phyloP scores from a whole-genome alignment of 2,797 vertebrate genomes.

The Amblyopsis hoosieri region DNA sequence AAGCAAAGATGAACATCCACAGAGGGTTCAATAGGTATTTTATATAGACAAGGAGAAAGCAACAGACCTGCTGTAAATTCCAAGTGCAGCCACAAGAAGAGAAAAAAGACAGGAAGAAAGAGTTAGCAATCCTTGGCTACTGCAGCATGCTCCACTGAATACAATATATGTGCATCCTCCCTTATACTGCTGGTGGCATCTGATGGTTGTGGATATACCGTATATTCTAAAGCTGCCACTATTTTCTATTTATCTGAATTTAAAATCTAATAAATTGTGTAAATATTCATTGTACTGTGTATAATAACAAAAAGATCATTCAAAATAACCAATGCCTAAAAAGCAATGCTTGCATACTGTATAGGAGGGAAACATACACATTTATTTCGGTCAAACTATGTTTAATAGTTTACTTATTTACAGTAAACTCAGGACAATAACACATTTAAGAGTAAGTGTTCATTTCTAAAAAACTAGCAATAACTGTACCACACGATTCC shows the following conservation, averaged over 20 bases:
- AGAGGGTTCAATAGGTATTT: slow-evolving; percentile 5
- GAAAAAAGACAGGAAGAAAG: slow-evolving; percentile 26
- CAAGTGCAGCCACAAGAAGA: slow-evolving; percentile 67
- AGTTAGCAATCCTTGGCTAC: slow-evolving; percentile 36
- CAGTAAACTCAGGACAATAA: slow-evolving; percentile 9
- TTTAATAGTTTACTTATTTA: not conserved
- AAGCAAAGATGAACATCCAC: slow-evolving; percentile 19
- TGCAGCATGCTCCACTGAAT: not conserved
- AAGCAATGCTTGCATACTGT: not conserved
- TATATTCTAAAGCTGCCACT: too few relatives aligned
- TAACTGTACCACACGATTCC: not conserved
- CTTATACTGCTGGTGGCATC: not conserved
- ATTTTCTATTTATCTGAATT: too few relatives aligned
- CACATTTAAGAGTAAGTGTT: slow-evolving; percentile 14
- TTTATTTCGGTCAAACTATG: slow-evolving; percentile 9
- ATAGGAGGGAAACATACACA: not conserved
- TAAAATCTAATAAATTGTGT: too few relatives aligned
- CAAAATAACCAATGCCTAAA: not conserved
- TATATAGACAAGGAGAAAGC: slow-evolving; percentile 41
- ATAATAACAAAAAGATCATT: too few relatives aligned
- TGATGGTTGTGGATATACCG: too few relatives aligned
- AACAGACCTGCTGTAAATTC: slow-evolving; percentile 83
- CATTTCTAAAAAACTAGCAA: slow-evolving; percentile 7
- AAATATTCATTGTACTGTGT: too few relatives aligned
- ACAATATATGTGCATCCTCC: not conserved